Conservation (phyloP, 2,797 vertebrate genomes). For the Hozukius guyotensis region DNA sequence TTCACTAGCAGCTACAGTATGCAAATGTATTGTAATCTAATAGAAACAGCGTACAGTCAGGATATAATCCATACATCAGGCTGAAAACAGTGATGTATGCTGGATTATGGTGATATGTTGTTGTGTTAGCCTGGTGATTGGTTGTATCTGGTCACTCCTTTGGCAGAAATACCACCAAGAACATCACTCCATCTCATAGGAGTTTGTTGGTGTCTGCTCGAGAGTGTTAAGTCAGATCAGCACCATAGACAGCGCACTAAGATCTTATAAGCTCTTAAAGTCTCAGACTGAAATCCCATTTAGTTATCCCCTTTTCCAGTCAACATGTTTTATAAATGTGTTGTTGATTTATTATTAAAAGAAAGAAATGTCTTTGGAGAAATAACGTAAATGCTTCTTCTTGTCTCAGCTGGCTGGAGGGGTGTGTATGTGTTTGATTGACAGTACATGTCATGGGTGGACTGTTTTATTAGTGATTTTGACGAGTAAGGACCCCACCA, state of each 20-base stretch:
- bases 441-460: not conserved
- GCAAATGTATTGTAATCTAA: conserved; percentile 12
- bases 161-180: too few species aligned
- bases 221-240: conserved; percentile 12
- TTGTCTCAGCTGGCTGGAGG: not conserved
- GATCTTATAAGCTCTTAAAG: not conserved
- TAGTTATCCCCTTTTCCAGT: not conserved
- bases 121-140: not conserved
- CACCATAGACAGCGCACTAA: conserved; percentile 44
- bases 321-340: not conserved
- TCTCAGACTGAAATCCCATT: not conserved
- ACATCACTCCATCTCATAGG: not conserved
- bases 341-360: not conserved
- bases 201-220: not conserved
- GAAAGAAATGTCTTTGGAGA: not conserved
- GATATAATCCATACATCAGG: conserved; percentile 16
- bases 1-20: not conserved
- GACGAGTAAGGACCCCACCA: not conserved
- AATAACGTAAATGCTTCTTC: not conserved
- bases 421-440: not conserved
- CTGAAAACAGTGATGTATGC: conserved; percentile 6
- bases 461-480: not conserved
- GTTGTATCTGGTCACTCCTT: too few species aligned
- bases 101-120: too few species aligned
- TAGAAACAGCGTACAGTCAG: not conserved